Base-by-base conservation (phyloP, 1,140 invertebrate species). In the Brachionus calyciflorus region DNA sequence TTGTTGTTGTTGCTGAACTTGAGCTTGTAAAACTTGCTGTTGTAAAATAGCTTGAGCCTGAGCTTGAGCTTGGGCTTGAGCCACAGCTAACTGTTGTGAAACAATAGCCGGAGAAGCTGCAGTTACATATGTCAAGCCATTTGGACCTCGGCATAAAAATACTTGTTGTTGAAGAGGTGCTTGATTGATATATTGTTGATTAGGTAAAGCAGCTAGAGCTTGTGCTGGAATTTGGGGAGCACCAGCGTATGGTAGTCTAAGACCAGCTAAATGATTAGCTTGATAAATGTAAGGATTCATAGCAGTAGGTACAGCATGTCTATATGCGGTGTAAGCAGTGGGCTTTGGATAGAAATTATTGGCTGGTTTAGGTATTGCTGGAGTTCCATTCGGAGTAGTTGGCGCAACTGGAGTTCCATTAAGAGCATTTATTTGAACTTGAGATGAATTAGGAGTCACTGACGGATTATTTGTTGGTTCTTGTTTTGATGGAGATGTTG, bases 1-100 rank as follows among this genome's bases (percentile, higher is more conserved):
- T 53, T 53, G 49, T 26, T 24, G 19, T 70, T 70, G 65, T 30
- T 44, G 24, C 33, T 68, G 63, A 10, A 28, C 28, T 51, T 70
- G 63, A 3, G 40, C 40, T 46, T 30, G 19, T 33, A 37, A 6
- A 17, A 49, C 17, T 70, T 70, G 65, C 33, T 70, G 65, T 49
- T 70, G 65, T 33, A 49, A 14, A 33, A 30, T 28, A 19, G 44
- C 44, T 30, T 70, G 44, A 28, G 26, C 26, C 33, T 70, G 65
- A 7, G 44, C 28, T 17, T 70, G 65, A 53, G 49, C 49, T 53
- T 21, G 19, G 17, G 49, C n/a, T 28, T 46, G 24, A 14, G 40
- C 44, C 19, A 28, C 65, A 51, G 48, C 65, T 28, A 49, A 33
- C 19, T 70, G 65, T 10, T 70, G 65, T 17, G 49, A 46, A 37